Evolutionary conservation across 2,113 vertebrate genomes (phyloP), one percentile per base, ranked within the genome.

Genomic region (Ophiodon elongatus): DNA sequence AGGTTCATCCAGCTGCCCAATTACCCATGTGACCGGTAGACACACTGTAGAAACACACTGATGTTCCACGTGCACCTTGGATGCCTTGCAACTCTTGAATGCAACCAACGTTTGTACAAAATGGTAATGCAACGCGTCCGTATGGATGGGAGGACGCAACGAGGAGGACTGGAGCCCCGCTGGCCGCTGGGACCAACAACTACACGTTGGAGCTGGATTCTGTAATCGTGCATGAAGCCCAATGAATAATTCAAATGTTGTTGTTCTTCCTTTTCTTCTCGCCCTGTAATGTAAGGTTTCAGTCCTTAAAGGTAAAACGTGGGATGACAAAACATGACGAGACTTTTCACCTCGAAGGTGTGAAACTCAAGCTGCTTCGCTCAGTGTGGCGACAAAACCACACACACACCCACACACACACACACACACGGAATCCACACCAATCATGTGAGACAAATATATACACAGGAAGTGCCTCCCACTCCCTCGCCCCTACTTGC

Each of bases 381-480:
- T 65, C 27, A 1, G 8, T 45, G 71, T 6, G 68, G 35, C 1
- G 27, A 45, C 65, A 76, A 73, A 77, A 47, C 45, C 41, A 43
- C 41, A 43, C 41, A 43, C 41, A 43, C 45, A 65, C 25, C 73
- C 43, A 80, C 52, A 68, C 29, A 63, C 27, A 73, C 45, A 79
- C 43, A 67, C 29, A 83, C n/a, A 66, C 73, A 74, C 33, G 14
- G 5, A 27, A 73, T 74, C 81, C 85, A 64, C 89, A 85, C 41
- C 17, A 59, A 85, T 69, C 52, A 31, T 60, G 62, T 85, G 85
- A 92, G 84, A 92, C 76, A 88, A 90, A 92, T 89, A 89, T 91
- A 91, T 57, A 91, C 83, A 92, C 91, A 93, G 91, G 91, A 94
- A 93, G 87, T 86, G 88, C 91, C 93, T 89, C 92, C 92, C 90